Evolutionary conservation across 2,797 vertebrate species (phyloP), one percentile per base, ranked within the genome.

Genomic region (Sebastes jordani): DNA sequence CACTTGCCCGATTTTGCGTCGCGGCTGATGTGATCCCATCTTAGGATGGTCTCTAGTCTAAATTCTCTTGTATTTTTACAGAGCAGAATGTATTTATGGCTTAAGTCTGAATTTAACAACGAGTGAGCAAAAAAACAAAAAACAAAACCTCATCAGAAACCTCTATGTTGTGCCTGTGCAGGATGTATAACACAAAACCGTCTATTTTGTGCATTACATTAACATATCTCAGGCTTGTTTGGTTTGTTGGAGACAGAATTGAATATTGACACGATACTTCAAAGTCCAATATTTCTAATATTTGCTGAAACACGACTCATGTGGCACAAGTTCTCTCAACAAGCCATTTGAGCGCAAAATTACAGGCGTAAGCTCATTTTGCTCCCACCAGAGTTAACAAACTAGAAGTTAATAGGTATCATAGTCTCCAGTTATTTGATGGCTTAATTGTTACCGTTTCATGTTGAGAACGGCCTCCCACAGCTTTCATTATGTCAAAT

Each of bases 401-500:
- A 58, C 2, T 20, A 46, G 18, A 74, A 71, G 46, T 75, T 66
- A 76, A 87, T 78, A 46, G 60, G 25, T 74, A 13, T 80, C 34
- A 82, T 73, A 32, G 38, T 78, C 76, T 62, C 27, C 46, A 63
- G 42, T 69, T 36, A 71, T 81, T 71, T 73, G 34, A 86, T 55
- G 22, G 25, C 42, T 82, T 87, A 79, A 82, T 75, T 78, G 66
- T 61, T 67, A 56, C 38, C 8, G 64, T 79, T 83, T 85, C 46
- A 69, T 68, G 32, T 74, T 36, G 49, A 38, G 71, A 60, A 74
- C 0, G 20, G 27, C 34, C 80, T 71, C 76, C 61, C 38, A 8
- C 65, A 52, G 80, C 27, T 80, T 80, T 80, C 68, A 88, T 85
- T 82, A 75, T 74, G 64, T 72, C 69, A 78, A 67, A 81, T 85